phyloP scores from a whole-genome alignment of 1,140 invertebrate species.

The Tribolium madens region DNA sequence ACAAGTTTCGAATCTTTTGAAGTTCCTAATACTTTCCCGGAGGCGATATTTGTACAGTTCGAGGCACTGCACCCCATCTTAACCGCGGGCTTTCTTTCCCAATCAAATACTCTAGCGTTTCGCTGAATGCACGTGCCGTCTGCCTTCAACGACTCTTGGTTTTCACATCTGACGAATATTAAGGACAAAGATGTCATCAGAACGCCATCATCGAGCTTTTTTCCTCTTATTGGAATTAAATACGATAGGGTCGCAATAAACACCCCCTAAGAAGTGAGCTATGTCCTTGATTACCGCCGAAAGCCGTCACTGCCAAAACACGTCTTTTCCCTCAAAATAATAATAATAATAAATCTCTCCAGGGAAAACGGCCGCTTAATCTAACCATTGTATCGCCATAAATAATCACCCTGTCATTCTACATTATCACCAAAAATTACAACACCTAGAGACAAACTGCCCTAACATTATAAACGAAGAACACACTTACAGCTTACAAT shows the following conservation, averaged over 20 bases:
- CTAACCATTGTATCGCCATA: conserved; percentile 13
- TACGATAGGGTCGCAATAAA: conserved; percentile 41
- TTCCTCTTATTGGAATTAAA: conserved; percentile 4
- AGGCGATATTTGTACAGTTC: conserved; percentile 41
- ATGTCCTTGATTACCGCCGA: conserved; percentile 49
- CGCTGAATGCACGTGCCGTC: conserved; percentile 29
- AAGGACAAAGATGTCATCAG: conserved; percentile 10
- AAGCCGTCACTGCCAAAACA: conserved; percentile 48
- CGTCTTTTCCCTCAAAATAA: conserved; percentile 52
- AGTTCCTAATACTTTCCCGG: conserved; percentile 37
- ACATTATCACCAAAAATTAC: neutral
- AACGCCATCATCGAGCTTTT: neutral
- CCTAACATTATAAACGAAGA: neutral
- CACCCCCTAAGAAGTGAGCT: conserved; percentile 48
- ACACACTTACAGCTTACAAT: too few relatives aligned
- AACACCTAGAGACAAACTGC: neutral
- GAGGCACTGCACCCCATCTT: conserved; percentile 33
- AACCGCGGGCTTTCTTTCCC: conserved; percentile 47
- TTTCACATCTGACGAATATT: neutral
- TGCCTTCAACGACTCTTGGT: neutral
- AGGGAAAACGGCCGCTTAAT: conserved; percentile 35
- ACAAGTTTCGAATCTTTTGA: conserved; percentile 38
- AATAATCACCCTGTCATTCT: conserved; percentile 54
- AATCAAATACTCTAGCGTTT: conserved; percentile 49
- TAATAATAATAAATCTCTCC: conserved; percentile 32